Conservation (phyloP, 2,888 invertebrate genomes). For the Caenorhabditis uteleia region DNA sequence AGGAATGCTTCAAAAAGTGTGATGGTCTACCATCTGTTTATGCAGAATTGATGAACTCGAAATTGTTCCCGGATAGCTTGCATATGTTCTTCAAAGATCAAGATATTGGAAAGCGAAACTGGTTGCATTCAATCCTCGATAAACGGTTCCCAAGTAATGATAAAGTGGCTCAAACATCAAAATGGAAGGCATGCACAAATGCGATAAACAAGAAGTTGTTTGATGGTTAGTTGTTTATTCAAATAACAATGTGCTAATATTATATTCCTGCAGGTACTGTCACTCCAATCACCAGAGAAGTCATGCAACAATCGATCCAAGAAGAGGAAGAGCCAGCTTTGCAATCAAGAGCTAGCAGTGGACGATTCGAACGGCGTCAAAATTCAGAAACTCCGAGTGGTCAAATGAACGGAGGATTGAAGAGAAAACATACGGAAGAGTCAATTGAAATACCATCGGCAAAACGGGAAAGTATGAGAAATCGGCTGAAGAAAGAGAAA, state of each 20-base stretch:
- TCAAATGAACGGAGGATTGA: slow-evolving; percentile 9
- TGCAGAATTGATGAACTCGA: slow-evolving; percentile 46
- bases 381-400: slow-evolving; percentile 11
- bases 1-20: slow-evolving; percentile 39
- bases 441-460: slow-evolving; percentile 6
- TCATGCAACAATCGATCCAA: neutral
- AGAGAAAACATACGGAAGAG: slow-evolving; percentile 17
- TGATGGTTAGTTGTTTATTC: neutral
- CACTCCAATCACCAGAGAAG: neutral
- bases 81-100: slow-evolving; percentile 57
- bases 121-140: slow-evolving; percentile 54
- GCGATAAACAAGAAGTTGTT: slow-evolving; percentile 45
- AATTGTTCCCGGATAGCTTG: slow-evolving; percentile 45
- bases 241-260: neutral
- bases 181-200: slow-evolving; percentile 56
- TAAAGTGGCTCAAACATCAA: slow-evolving; percentile 38
- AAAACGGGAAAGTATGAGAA: slow-evolving; percentile 29
- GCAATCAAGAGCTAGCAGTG: slow-evolving; percentile 2
- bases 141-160: slow-evolving; percentile 50
- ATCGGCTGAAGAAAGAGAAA: slow-evolving; percentile 26
- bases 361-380: slow-evolving; percentile 17
- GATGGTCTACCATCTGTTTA: slow-evolving; percentile 42
- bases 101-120: slow-evolving; percentile 51
- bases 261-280: too few relatives aligned
- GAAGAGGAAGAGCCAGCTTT: slow-evolving; percentile 8